Evolutionary conservation across 2,888 invertebrate genomes (phyloP), one percentile per base, ranked within the genome.

Genomic region (Candidula unifasciata): DNA sequence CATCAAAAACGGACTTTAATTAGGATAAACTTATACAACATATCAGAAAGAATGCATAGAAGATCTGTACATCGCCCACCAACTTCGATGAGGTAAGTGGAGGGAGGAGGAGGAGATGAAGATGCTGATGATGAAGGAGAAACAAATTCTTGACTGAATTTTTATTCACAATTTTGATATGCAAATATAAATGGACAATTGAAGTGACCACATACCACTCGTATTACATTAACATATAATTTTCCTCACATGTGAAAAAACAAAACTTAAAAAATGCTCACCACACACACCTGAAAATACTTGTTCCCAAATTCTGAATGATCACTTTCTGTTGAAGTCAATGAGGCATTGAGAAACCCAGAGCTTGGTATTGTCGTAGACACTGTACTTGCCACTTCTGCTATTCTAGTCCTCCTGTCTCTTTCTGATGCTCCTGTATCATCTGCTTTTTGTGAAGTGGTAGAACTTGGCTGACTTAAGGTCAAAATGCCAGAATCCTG

Each of bases 281-380:
- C 8, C n/a, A 60, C 60, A 35, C 74, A 57, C 54, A 82, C 82
- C 73, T 82, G 82, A 30, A 37, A 60, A 60, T 73, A 64, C 27
- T 44, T 60, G 73, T 27, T 27, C 60, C 27, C 71, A 8, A 73
- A 30, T 0, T 82, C 82, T 35, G 84, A 80, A 8, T 54, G 78
- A 52, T 83, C 78, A 83, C 84, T 84, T 78, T 71, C 57, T 30
- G 79, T 64, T 13, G 84, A 84, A 16, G 60, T 66, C 66, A 80
- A 64, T 18, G 84, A 84, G n/a, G 73, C 80, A 52, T 80, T 84
- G 24, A 84, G 30, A n/a, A 73, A 80, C 2, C 78, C 69, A 33
- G 83, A 57, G 54, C 54, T 44, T 1, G 66, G 13, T 6, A n/a
- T 33, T 21, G 78, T 27, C 27, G 74, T 54, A 54, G 71, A 18